A percentile compares a stretch with the other conserved stretches of the same genome.
phyloP scores from a whole-genome alignment of 2,888 invertebrate genomes.

The Troides aeacus region DNA sequence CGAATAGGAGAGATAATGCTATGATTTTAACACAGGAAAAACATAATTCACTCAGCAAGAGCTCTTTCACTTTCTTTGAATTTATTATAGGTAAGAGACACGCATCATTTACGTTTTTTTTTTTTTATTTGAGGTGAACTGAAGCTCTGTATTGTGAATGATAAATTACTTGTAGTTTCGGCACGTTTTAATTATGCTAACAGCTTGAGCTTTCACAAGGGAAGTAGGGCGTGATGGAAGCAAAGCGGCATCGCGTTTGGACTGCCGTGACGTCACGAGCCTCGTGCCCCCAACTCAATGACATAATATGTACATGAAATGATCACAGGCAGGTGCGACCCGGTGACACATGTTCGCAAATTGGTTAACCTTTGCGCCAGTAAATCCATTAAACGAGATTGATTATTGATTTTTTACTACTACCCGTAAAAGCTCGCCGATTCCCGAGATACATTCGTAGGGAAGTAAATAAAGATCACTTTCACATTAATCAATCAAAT shows the following conservation, averaged over 20 bases:
- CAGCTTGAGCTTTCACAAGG: conserved; percentile 63
- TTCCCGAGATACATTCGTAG: not conserved
- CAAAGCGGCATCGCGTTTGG: conserved; percentile 57
- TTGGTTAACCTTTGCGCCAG: conserved; percentile 28
- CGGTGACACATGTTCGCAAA: conserved; percentile 24
- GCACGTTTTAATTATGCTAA: conserved; percentile 77
- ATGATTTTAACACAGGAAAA: conserved; percentile 14
- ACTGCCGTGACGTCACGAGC: conserved; percentile 35
- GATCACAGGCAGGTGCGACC: conserved; percentile 31
- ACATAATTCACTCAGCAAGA: conserved; percentile 17
- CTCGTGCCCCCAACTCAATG: conserved; percentile 26
- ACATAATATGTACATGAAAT: conserved; percentile 30
- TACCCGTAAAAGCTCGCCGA: not conserved
- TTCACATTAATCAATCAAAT: too few species aligned
- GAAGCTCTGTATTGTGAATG: conserved; percentile 39
- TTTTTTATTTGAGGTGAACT: conserved; percentile 20
- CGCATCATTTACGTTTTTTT: conserved; percentile 20
- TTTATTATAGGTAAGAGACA: conserved; percentile 22
- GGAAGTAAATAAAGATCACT: too few species aligned
- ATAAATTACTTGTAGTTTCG: conserved; percentile 65
- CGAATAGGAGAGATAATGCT: conserved; percentile 11
- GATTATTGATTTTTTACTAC: conserved; percentile 26
- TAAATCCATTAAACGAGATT: conserved; percentile 24
- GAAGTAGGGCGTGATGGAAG: conserved; percentile 69
- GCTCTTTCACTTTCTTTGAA: conserved; percentile 1